Evolutionary conservation across 1,140 invertebrate species (phyloP).

Genomic region (Dreissena polymorpha): DNA sequence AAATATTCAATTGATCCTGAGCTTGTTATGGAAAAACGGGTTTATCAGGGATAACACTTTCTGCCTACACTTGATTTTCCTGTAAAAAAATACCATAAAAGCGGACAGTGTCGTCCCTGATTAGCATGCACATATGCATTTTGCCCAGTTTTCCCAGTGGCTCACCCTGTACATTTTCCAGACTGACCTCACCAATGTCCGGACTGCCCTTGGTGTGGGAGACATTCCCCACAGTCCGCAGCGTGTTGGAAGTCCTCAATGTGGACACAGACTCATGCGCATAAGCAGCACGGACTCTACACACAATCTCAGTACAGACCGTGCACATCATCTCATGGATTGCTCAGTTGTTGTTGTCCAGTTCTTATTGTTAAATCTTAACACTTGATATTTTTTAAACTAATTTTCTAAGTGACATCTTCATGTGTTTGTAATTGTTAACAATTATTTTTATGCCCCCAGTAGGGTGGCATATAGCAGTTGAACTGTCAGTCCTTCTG

Average conservation of each 20-base stretch:
- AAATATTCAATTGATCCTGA: background rate
- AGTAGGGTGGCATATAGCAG: no score
- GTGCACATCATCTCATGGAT: background rate
- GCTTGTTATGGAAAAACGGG: background rate
- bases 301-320: background rate
- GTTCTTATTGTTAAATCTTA: background rate
- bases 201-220: constrained; percentile 68
- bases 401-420: background rate
- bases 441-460: constrained; percentile 3
- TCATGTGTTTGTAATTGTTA: background rate
- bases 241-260: constrained; percentile 71
- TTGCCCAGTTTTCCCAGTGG: no score
- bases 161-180: constrained; percentile 44
- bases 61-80: background rate
- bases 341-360: background rate
- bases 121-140: background rate
- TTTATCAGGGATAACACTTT: background rate
- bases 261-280: constrained; percentile 65
- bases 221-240: constrained; percentile 71
- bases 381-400: background rate
- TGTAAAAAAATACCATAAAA: background rate
- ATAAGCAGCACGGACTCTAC: background rate
- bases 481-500: no score
- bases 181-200: constrained; percentile 64
- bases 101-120: background rate